These are phyloP conservation scores for Pristionchus entomophagus DNA, from an alignment of 2,888 invertebrate species.

Conservation along the genomic window DNA sequence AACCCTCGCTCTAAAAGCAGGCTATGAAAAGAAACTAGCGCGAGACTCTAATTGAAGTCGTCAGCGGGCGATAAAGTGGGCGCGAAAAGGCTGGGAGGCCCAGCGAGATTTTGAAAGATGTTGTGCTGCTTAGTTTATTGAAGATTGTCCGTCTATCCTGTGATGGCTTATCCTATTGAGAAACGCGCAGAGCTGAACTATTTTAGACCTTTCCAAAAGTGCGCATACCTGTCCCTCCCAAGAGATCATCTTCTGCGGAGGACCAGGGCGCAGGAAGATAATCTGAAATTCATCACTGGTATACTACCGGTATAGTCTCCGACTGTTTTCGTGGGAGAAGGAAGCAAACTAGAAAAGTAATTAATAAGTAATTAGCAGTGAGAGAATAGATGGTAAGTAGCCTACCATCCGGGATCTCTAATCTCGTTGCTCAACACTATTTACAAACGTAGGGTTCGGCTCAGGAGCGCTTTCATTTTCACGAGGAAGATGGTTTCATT, in stretches of 20 bases:
- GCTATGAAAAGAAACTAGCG: constrained; percentile 27
- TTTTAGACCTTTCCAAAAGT: no score
- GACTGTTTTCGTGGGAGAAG: no score
- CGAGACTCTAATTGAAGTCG: constrained; percentile 24
- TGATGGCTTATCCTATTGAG: no score
- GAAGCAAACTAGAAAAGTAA: background rate
- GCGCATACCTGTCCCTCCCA: constrained; percentile 69
- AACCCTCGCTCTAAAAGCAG: background rate
- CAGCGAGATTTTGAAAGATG: background rate
- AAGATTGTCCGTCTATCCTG: no score
- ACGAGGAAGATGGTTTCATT: background rate
- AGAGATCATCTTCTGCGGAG: constrained; percentile 70
- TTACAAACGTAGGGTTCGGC: background rate
- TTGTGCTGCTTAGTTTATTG: no score
- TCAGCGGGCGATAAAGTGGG: background rate
- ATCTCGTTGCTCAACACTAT: background rate
- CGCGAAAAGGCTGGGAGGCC: background rate
- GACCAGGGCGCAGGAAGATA: constrained; percentile 71
- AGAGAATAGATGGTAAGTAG: background rate
- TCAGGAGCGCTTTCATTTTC: background rate
- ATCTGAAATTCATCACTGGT: constrained; percentile 58
- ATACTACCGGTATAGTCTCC: no score
- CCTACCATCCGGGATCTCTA: no score
- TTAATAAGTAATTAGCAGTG: constrained; percentile 6
- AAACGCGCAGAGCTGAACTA: no score